Conservation (phyloP, 23 tunicate species). For the Aplidium turbinatum region DNA sequence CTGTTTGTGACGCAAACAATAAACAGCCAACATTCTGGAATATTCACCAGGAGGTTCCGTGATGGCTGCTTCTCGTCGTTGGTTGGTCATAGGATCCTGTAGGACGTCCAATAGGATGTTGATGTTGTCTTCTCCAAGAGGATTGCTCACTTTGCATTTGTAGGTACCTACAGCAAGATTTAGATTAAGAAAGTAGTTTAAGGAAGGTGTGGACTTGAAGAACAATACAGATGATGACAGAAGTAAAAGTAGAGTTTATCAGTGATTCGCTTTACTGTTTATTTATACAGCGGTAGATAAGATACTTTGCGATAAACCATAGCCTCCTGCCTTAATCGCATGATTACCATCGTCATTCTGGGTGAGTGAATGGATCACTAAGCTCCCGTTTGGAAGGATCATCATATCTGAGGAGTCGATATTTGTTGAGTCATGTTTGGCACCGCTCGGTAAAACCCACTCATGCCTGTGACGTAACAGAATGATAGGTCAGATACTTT, state of each 20-base stretch:
- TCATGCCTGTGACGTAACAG: background rate
- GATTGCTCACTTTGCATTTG: constrained; percentile 8
- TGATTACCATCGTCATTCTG: background rate
- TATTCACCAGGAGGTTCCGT: too few relatives aligned
- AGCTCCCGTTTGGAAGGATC: constrained; percentile 18
- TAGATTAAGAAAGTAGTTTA: too few relatives aligned
- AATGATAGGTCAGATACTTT: background rate
- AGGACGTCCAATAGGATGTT: background rate
- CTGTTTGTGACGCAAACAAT: too few relatives aligned
- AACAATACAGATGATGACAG: too few relatives aligned
- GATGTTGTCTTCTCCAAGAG: constrained; percentile 16
- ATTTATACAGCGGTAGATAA: too few relatives aligned
- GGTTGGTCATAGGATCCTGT: background rate
- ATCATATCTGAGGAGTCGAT: background rate
- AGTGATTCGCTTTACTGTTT: too few relatives aligned
- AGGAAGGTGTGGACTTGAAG: too few relatives aligned
- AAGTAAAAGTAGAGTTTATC: too few relatives aligned
- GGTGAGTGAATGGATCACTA: background rate
- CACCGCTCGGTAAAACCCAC: constrained; percentile 27
- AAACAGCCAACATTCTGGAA: too few relatives aligned
- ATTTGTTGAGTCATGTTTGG: background rate
- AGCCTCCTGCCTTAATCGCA: too few relatives aligned
- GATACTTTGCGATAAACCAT: too few relatives aligned
- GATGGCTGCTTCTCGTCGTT: constrained; percentile 4
- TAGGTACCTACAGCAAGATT: constrained; percentile 7